A percentile compares a stretch with the other conserved stretches of the same genome.
These are phyloP conservation scores for Apamea sordens DNA, from an alignment of 2,888 invertebrate species.

Conservation along the genomic window DNA sequence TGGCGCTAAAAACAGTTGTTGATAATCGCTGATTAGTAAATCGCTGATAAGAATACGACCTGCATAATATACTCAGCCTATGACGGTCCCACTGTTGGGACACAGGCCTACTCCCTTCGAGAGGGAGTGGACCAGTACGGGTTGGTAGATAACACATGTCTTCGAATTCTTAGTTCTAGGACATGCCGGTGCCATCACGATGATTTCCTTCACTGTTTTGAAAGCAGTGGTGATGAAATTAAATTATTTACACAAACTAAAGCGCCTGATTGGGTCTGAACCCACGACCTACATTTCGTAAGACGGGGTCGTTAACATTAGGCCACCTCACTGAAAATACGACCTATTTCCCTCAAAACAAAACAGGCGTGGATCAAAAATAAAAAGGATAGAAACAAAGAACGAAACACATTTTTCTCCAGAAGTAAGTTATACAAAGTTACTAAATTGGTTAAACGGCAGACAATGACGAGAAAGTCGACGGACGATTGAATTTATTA, in stretches of 20 bases:
- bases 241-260: background rate
- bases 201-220: background rate
- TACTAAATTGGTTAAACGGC: conserved; percentile 48
- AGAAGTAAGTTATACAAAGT: conserved; percentile 34
- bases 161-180: background rate
- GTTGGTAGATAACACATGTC: background rate
- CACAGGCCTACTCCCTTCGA: no score
- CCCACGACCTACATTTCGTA: background rate
- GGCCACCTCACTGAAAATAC: background rate
- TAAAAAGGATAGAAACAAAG: conserved; percentile 30
- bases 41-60: background rate
- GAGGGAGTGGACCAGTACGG: no score
- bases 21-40: background rate
- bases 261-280: background rate
- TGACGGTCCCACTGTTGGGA: no score
- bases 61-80: no score
- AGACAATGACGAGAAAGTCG: conserved; percentile 48
- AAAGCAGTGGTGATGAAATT: background rate
- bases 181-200: background rate
- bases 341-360: background rate
- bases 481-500: conserved; percentile 59
- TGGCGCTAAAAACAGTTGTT: background rate
- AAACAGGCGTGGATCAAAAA: conserved; percentile 17
- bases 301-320: background rate
- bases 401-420: conserved; percentile 27